Evolutionary conservation across 53 echinoderm and acorn worm species (phyloP).

Genomic region (Apostichopus leukothele): DNA sequence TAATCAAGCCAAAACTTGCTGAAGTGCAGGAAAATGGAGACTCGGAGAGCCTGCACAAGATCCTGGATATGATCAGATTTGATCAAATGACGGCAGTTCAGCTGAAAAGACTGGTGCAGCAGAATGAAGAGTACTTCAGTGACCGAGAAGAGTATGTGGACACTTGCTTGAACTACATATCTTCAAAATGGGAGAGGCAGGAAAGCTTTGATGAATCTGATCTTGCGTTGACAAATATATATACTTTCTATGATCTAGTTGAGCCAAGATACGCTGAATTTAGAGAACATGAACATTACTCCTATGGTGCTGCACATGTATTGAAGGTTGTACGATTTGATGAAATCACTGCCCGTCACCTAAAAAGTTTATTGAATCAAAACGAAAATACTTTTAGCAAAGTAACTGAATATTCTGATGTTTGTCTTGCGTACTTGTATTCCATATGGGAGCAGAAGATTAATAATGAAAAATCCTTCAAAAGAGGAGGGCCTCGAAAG

Average conservation of each 20-base stretch:
- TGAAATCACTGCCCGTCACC: neutral
- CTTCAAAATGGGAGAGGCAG: neutral
- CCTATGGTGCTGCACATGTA: neutral
- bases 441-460: neutral
- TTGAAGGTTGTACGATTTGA: neutral
- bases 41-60: neutral
- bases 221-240: neutral
- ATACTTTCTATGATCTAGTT: neutral
- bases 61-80: neutral
- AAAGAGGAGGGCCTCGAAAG: constrained; percentile 4
- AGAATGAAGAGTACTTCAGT: neutral
- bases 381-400: neutral
- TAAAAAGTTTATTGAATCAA: neutral
- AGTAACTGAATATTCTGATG: neutral
- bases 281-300: too few relatives aligned
- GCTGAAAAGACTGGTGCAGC: neutral
- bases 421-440: neutral
- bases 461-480: neutral
- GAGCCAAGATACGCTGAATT: neutral
- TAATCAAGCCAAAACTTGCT: neutral
- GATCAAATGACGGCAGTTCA: constrained; percentile 31
- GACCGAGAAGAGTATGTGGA: neutral
- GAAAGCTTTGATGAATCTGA: neutral
- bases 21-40: neutral
- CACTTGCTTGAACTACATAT: neutral